Percentiles rank a stretch among this genome's conserved stretches.
Evolutionary conservation across 1,140 invertebrate genomes (phyloP).

Genomic region (Nephila pilipes): DNA sequence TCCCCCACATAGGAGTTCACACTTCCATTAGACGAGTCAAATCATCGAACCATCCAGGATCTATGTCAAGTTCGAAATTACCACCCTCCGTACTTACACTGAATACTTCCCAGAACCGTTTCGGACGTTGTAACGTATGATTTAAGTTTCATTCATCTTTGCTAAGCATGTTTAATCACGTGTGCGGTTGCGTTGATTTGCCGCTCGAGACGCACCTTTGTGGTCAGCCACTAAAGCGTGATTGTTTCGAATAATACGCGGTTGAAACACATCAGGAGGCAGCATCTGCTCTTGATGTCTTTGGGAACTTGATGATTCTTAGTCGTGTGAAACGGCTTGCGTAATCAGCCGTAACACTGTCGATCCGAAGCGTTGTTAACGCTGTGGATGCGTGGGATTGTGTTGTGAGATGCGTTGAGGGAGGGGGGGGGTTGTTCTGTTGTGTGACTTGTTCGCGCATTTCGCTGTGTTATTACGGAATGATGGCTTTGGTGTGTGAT

Average conservation of each 20-base stretch:
- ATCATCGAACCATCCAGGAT: no score
- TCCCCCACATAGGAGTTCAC: no score
- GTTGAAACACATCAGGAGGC: background rate
- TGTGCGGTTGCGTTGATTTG: background rate
- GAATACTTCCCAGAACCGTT: no score
- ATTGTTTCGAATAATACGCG: constrained; percentile 2
- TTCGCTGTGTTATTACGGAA: no score
- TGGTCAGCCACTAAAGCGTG: background rate
- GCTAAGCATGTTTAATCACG: background rate
- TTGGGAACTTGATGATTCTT: background rate
- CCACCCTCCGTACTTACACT: no score
- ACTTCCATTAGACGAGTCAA: no score
- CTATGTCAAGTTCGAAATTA: no score
- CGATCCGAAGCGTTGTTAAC: background rate
- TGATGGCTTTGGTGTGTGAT: no score
- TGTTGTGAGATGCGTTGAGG: background rate
- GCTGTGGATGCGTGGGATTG: background rate
- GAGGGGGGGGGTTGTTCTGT: no score
- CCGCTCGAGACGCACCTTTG: background rate
- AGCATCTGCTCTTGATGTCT: background rate
- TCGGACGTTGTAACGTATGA: background rate
- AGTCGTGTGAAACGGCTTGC: background rate
- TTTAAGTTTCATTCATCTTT: background rate
- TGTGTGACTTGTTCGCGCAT: no score
- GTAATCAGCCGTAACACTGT: background rate